Base-by-base conservation (phyloP, 2,888 invertebrate genomes). In the Oscheius sp. region DNA sequence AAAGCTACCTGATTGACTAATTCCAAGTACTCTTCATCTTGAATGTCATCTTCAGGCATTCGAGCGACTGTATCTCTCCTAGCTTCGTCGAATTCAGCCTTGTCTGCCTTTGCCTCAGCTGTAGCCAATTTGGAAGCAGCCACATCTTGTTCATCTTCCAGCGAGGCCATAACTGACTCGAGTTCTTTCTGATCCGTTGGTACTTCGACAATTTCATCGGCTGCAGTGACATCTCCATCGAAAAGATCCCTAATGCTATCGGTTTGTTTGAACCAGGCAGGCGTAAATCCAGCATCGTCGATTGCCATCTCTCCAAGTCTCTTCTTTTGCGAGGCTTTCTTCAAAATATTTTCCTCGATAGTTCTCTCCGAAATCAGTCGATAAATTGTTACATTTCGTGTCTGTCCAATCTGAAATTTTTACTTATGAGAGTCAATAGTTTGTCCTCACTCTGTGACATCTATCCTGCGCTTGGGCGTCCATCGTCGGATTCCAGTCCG, bases 261-360 rank as follows among this genome's bases (percentile, higher is more conserved):
- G 8, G 78, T 64, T 55, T 81, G 73, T 87, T 95, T 93, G 89
- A 98, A 94, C 88, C 93, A 95, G 0, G 95, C 93, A 15, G 97
- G 95, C 31, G 96, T 98, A 88, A 98, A 99, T 89, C 95, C 96
- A 8, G 97, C 98, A 79, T 94, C 95, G 89, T 98, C 98, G 86
- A 99, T 98, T 55, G 98, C 96, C 86, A 97, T 91, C 88, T 96
- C 94, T 15, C 96, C 96, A 31, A 98, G 91, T 87, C 95, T 90
- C 75, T 96, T 91, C 88, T 99, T 98, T 89, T 98, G 96, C 88
- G 94, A 94, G 3, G 98, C 98, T 88, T 97, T 99, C 89, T 95
- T 96, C 85, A 98, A 89, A 84, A 98, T 99, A 89, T 99, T 99
- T 89, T 99, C 98, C 90, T 98, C 98, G 48, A 98, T 93, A 12